phyloP scores from a whole-genome alignment of 2,113 vertebrate species.

The Anguilla rostrata region DNA sequence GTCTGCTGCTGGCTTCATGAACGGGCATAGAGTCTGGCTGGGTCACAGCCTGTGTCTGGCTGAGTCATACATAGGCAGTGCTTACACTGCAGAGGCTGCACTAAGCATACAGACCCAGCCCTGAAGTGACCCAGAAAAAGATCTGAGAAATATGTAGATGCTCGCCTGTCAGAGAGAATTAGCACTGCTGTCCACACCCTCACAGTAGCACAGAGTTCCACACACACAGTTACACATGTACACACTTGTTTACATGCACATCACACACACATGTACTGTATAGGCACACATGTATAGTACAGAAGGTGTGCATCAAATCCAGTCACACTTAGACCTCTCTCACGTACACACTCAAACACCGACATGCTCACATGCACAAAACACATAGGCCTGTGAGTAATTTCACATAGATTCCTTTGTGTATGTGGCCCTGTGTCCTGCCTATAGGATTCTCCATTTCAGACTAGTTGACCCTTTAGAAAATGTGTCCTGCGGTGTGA shows the following conservation, averaged over 20 bases:
- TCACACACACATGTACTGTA: slow-evolving; percentile 12
- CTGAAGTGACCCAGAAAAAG: slow-evolving; percentile 57
- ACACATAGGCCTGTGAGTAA: not conserved
- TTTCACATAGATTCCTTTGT: not conserved
- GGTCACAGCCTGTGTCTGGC: not conserved
- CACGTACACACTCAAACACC: not conserved
- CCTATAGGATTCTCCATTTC: not conserved
- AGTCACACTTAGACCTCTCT: not conserved
- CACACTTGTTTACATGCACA: not conserved
- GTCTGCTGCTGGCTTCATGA: not conserved
- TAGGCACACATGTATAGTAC: not conserved
- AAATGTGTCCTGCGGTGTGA: not conserved
- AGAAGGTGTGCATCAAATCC: not conserved
- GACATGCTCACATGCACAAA: not conserved
- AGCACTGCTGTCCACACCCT: slow-evolving; percentile 32
- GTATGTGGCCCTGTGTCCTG: not conserved
- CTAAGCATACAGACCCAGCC: slow-evolving; percentile 22
- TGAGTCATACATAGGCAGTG: slow-evolving; percentile 9
- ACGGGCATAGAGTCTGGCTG: not conserved
- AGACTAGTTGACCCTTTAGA: not conserved
- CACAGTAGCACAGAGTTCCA: slow-evolving; percentile 21
- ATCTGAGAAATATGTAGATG: slow-evolving; percentile 43
- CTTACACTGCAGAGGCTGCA: not conserved
- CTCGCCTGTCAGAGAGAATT: slow-evolving; percentile 52
- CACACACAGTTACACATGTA: slow-evolving; percentile 21